These are phyloP conservation scores for Seriola aureovittata DNA, from an alignment of 2,113 vertebrate genomes.

Conservation along the genomic window DNA sequence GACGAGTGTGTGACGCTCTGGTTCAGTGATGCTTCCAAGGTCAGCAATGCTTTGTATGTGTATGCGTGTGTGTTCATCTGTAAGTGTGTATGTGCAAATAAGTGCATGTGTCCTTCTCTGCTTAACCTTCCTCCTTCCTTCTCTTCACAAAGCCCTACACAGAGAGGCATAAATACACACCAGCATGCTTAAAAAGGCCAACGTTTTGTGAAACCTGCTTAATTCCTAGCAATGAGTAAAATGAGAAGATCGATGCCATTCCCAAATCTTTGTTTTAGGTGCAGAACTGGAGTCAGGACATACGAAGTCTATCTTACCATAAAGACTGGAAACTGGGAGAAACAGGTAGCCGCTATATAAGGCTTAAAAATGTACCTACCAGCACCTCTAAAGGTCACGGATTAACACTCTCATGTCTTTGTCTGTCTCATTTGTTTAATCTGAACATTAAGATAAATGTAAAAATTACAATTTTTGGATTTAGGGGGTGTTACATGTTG, in stretches of 20 bases:
- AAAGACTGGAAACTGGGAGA: neutral
- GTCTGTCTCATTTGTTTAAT: too few species aligned
- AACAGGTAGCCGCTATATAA: neutral
- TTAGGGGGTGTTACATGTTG: neutral
- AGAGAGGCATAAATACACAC: neutral
- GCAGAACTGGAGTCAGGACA: neutral
- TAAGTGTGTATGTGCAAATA: neutral
- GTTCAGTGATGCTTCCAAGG: slow-evolving; percentile 67
- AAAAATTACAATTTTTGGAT: neutral
- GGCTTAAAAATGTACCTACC: neutral
- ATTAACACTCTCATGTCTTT: neutral
- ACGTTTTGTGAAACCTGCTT: neutral
- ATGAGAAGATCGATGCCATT: neutral
- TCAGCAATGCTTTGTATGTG: slow-evolving; percentile 29
- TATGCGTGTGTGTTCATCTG: neutral
- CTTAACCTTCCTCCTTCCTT: slow-evolving; percentile 15
- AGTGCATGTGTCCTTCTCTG: neutral
- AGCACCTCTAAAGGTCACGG: neutral
- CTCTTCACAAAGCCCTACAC: neutral
- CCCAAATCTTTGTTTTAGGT: neutral
- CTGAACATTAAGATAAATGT: neutral
- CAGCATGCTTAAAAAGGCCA: slow-evolving; percentile 7
- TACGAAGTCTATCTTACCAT: neutral
- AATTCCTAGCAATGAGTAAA: neutral
- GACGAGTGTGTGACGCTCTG: slow-evolving; percentile 48